Conservation (phyloP, 2,888 invertebrate genomes). For the Scelioninae gen. 1 region DNA sequence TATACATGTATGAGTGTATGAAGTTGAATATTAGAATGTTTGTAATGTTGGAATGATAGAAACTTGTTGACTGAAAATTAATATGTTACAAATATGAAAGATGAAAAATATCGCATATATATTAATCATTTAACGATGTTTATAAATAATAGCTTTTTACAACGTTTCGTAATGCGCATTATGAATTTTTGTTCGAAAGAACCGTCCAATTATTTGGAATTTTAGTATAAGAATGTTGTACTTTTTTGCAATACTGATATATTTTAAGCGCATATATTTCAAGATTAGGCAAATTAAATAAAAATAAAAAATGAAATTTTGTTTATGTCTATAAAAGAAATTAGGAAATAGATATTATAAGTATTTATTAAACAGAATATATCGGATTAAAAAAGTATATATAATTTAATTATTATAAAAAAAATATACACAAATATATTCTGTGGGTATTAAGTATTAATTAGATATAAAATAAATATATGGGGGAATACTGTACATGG, state of each 20-base stretch:
- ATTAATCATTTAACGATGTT: background rate
- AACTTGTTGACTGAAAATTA: background rate
- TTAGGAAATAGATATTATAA: background rate
- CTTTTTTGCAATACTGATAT: conserved; percentile 24
- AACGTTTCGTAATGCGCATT: conserved; percentile 10
- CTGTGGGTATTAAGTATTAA: too few species aligned
- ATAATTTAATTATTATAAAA: too few species aligned
- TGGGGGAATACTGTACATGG: too few species aligned
- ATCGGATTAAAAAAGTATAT: too few species aligned
- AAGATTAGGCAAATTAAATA: too few species aligned
- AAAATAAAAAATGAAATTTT: background rate
- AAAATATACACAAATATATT: too few species aligned
- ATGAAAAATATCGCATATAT: background rate
- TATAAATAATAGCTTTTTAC: conserved; percentile 6
- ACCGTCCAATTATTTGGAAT: conserved; percentile 32
- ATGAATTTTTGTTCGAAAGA: conserved; percentile 32
- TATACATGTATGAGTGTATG: conserved; percentile 2
- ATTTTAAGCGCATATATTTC: background rate
- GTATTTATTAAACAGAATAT: background rate
- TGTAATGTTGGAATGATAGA: conserved; percentile 30
- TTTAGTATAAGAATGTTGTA: conserved; percentile 5
- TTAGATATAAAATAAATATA: too few species aligned
- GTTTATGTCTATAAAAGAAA: background rate
- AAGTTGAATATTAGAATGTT: conserved; percentile 8
- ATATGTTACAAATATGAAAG: background rate